phyloP scores from a whole-genome alignment of 35 echinoderm and acorn worm genomes.

The Chiridota heheva region DNA sequence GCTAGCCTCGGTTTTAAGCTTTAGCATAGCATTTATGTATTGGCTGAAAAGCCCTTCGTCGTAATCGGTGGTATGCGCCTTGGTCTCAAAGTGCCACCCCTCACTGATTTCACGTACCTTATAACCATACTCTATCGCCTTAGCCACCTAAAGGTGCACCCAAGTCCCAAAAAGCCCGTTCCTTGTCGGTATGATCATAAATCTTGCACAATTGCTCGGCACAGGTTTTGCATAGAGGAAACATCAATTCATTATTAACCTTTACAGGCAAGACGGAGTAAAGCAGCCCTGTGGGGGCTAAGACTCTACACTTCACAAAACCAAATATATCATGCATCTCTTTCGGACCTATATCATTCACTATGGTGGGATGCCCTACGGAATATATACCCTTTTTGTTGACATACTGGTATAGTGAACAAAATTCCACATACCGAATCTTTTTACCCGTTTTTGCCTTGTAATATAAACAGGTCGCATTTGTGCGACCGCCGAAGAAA shows the following conservation, averaged over 20 bases:
- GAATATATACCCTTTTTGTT: slow-evolving; percentile 33
- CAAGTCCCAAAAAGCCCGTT: slow-evolving; percentile 31
- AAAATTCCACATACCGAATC: slow-evolving; percentile 55
- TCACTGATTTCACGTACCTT: slow-evolving; percentile 5
- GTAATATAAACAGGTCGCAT: slow-evolving; percentile 29
- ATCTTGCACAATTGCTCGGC: background rate
- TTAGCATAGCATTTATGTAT: background rate
- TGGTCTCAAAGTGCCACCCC: slow-evolving; percentile 19
- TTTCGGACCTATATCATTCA: slow-evolving; percentile 27
- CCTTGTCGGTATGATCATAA: background rate
- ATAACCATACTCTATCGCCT: background rate
- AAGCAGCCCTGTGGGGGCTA: too few species aligned
- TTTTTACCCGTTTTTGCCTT: slow-evolving; percentile 11
- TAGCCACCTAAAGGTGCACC: slow-evolving; percentile 29
- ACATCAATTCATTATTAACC: background rate
- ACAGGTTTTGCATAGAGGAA: slow-evolving; percentile 34
- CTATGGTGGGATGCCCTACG: slow-evolving; percentile 37
- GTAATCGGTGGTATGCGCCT: background rate
- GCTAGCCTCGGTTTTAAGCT: too few species aligned
- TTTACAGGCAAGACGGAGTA: too few species aligned
- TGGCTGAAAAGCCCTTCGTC: background rate
- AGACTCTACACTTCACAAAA: slow-evolving; percentile 1
- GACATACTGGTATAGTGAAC: slow-evolving; percentile 26
- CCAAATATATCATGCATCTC: background rate
- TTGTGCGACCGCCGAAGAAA: slow-evolving; percentile 60